Evolutionary conservation across 2,888 invertebrate genomes (phyloP).

Genomic region (Meteorus colon): DNA sequence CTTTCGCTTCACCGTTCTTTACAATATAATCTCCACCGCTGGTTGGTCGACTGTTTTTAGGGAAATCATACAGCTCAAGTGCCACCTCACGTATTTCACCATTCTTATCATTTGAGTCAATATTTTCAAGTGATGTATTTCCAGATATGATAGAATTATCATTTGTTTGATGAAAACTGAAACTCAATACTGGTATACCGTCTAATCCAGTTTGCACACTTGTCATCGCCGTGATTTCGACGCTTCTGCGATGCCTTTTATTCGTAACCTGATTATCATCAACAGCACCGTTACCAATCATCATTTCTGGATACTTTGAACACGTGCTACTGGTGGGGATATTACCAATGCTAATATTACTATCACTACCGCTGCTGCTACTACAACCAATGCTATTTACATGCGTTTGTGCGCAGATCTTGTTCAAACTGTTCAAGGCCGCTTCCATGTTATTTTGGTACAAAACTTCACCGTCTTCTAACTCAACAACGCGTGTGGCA

Average conservation of each 20-base stretch:
- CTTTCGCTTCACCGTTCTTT: conserved; percentile 11
- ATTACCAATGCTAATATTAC: conserved; percentile 10
- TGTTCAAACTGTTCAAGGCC: conserved; percentile 53
- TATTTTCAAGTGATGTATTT: conserved; percentile 18
- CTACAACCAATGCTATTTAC: conserved; percentile 34
- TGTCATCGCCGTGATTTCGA: conserved; percentile 65
- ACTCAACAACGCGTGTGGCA: conserved; percentile 9
- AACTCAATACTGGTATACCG: conserved; percentile 66
- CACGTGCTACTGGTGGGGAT: conserved; percentile 25
- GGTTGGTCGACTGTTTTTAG: conserved; percentile 39
- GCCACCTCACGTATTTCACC: background rate
- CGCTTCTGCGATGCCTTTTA: conserved; percentile 61
- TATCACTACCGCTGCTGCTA: background rate
- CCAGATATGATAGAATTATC: conserved; percentile 37
- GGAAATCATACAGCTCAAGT: conserved; percentile 47
- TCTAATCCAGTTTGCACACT: conserved; percentile 60
- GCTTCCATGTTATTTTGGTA: conserved; percentile 59
- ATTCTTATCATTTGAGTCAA: conserved; percentile 34
- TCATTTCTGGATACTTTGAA: conserved; percentile 26
- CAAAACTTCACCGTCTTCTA: conserved; percentile 45
- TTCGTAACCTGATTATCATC: conserved; percentile 26
- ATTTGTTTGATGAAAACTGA: conserved; percentile 62
- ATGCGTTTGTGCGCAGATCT: conserved; percentile 47
- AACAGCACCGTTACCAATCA: conserved; percentile 34
- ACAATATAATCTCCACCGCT: background rate